phyloP scores from a whole-genome alignment of 2,797 vertebrate genomes.

The Protonibea diacanthus region DNA sequence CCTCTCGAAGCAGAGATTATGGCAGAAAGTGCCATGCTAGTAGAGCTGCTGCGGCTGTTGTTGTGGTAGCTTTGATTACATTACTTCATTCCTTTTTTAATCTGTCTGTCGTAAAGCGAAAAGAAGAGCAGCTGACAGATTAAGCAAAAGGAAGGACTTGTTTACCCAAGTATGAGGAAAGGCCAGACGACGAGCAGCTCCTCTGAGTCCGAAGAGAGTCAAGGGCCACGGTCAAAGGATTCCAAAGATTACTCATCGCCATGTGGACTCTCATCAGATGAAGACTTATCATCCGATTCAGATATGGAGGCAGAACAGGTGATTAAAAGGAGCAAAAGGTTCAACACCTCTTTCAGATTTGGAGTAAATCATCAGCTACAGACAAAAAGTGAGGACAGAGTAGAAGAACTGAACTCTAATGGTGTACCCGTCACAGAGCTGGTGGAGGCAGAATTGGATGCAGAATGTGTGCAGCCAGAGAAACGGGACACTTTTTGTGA shows the following conservation, averaged over 20 bases:
- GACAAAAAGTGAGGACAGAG: slow-evolving; percentile 18
- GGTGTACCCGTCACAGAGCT: slow-evolving; percentile 40
- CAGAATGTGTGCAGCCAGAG: slow-evolving; percentile 20
- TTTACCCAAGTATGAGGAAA: slow-evolving; percentile 59
- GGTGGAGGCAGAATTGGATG: slow-evolving; percentile 33
- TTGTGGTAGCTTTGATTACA: slow-evolving; percentile 30
- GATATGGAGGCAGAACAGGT: slow-evolving; percentile 47
- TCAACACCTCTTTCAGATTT: slow-evolving; percentile 73
- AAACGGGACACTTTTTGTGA: slow-evolving; percentile 28
- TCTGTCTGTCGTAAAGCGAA: slow-evolving; percentile 9
- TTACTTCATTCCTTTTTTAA: slow-evolving; percentile 15
- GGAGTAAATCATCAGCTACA: slow-evolving; percentile 57
- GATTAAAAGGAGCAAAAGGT: slow-evolving; percentile 78
- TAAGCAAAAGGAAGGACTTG: slow-evolving; percentile 18
- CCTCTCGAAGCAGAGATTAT: slow-evolving; percentile 75
- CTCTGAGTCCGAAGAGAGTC: slow-evolving; percentile 63
- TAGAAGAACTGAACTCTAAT: slow-evolving; percentile 35
- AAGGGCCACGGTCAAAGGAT: slow-evolving; percentile 34
- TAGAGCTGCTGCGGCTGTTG: slow-evolving; percentile 56
- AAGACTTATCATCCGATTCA: slow-evolving; percentile 30
- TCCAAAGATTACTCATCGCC: slow-evolving; percentile 33
- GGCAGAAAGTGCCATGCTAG: slow-evolving; percentile 73
- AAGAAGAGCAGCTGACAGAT: slow-evolving; percentile 30
- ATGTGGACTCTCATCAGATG: slow-evolving; percentile 43
- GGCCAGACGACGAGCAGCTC: slow-evolving; percentile 66